Base-by-base conservation (phyloP, 1,140 invertebrate genomes). In the Brachionus plicatilis region DNA sequence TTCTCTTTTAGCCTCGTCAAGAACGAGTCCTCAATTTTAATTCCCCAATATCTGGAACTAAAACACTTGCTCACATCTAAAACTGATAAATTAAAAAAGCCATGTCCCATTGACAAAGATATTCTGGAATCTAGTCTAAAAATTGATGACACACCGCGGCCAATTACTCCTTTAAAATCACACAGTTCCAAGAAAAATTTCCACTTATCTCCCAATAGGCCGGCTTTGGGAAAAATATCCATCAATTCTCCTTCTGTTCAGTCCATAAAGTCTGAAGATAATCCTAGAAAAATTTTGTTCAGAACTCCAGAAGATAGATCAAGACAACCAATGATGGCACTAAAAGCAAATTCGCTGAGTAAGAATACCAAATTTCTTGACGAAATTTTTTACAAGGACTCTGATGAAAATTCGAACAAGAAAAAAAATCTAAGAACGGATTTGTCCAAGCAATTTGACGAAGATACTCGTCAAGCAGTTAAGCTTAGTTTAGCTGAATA, bases 1-100 rank as follows among this genome's bases (percentile, higher is more conserved):
- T 0, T 60, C 87, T 8, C 85, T 86, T 1, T 68, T 88, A 66
- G 50, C 85, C 14, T 76, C 6, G 79, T 82, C 6, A 82, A 82
- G 41, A 82, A 82, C 20, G 79, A 82, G 17, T 82, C 79, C 7
- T 60, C 37, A 24, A n/a, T 82, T 60, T 41, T 45, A 37, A 82
- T 82, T 37, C 53, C 79, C 2, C 53, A 53, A 3, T 33, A 65
- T 47, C 29, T 82, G 43, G 27, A 43, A 6, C 53, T 82, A 24
- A 82, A 65, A 33, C 37, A 82, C 9, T 45, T 82, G 24, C 27
- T 76, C 4, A 76, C 72, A 14, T 27, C 72, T 9, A 29, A 76
- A 50, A 50, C 41, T 45, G 24, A 68, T 7, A 2, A 76, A 50
- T 47, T 76, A 9, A 47, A 29, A 50, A 20, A 14, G 14, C 72